Conservation (phyloP, 2,888 invertebrate species). For the Horisme vitalbata region DNA sequence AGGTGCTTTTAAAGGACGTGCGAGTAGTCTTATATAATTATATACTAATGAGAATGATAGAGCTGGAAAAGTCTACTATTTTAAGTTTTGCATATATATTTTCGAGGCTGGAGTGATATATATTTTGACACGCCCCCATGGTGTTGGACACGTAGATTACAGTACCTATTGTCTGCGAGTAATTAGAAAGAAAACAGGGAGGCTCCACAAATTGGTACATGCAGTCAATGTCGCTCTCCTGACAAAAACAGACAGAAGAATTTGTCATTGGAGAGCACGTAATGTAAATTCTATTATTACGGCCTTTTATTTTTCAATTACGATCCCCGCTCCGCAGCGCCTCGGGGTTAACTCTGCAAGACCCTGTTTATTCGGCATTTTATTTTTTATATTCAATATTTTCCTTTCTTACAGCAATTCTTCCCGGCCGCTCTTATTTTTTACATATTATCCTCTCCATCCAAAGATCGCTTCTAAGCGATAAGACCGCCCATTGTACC, state of each 20-base stretch:
- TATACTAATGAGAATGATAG: too few species aligned
- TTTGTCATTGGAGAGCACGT: conserved; percentile 78
- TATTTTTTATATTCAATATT: conserved; percentile 38
- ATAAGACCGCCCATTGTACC: too few species aligned
- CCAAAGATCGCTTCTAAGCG: too few species aligned
- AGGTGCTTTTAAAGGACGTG: too few species aligned
- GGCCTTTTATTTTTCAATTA: conserved; percentile 83
- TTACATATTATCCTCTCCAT: too few species aligned
- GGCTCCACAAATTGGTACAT: conserved; percentile 45
- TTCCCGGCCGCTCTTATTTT: conserved; percentile 17
- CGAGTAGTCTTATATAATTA: too few species aligned
- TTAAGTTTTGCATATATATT: too few species aligned
- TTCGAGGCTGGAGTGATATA: too few species aligned
- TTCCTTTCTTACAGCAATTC: conserved; percentile 15
- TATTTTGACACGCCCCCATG: too few species aligned
- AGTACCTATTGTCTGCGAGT: conserved; percentile 19
- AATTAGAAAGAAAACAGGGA: conserved; percentile 38
- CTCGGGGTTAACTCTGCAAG: conserved; percentile 70
- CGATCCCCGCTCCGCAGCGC: conserved; percentile 65
- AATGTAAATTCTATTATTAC: conserved; percentile 82
- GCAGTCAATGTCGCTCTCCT: conserved; percentile 66
- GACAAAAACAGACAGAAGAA: conserved; percentile 76
- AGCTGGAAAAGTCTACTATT: too few species aligned
- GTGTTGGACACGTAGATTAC: too few species aligned
- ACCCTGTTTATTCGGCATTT: conserved; percentile 50